Evolutionary conservation across 2,113 vertebrate genomes (phyloP).

Genomic region (Asarcornis scutulata): DNA sequence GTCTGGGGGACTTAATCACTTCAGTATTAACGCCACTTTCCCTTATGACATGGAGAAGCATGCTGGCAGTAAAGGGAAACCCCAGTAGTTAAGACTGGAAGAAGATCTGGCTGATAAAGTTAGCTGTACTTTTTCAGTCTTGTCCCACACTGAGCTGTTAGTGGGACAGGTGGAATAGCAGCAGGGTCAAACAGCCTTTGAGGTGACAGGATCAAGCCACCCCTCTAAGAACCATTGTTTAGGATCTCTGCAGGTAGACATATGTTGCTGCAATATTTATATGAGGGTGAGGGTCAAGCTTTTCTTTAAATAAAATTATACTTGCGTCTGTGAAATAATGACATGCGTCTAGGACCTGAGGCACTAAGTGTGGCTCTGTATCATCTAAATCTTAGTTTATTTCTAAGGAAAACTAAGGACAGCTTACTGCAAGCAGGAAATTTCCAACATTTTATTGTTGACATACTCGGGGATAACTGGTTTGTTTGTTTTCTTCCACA

Average conservation of each 20-base stretch:
- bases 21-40: not conserved
- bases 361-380: not conserved
- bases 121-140: not conserved
- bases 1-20: not conserved
- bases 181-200: not conserved
- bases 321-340: not conserved
- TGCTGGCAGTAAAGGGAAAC: not conserved
- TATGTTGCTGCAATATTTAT: not conserved
- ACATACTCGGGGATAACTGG: not conserved
- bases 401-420: not conserved
- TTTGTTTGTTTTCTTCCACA: not conserved
- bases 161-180: not conserved
- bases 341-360: not conserved
- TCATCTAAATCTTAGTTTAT: not conserved
- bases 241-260: not conserved
- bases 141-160: accelerated
- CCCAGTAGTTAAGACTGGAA: not conserved
- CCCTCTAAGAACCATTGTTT: not conserved
- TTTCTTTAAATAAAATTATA: not conserved
- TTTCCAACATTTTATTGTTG: not conserved
- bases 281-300: accelerated
- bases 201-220: not conserved
- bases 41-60: not conserved
- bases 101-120: not conserved
- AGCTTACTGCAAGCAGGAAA: not conserved